phyloP scores from a whole-genome alignment of 2,888 invertebrate species.

The Spicauda simplicius region DNA sequence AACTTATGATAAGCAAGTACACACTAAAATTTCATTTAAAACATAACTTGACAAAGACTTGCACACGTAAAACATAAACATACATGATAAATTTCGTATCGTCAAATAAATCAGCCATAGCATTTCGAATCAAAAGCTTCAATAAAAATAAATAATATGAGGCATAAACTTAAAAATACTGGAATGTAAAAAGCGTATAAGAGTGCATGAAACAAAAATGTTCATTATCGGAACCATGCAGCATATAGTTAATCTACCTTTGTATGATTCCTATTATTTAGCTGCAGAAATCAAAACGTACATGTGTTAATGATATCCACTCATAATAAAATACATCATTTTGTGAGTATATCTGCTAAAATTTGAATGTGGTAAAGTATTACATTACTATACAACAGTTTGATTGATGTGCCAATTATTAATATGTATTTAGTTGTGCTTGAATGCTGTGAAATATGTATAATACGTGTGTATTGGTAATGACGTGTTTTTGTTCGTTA shows the following conservation, averaged over 20 bases:
- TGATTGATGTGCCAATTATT: conserved; percentile 34
- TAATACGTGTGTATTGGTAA: conserved; percentile 14
- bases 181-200: conserved; percentile 19
- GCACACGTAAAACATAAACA: not conserved
- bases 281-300: conserved; percentile 83
- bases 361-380: conserved; percentile 22
- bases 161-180: conserved; percentile 11
- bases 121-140: not conserved
- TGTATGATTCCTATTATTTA: conserved; percentile 86
- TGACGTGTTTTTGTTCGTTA: conserved; percentile 61
- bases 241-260: conserved; percentile 74
- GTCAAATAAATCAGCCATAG: not conserved
- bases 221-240: conserved; percentile 53
- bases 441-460: conserved; percentile 52
- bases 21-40: not conserved
- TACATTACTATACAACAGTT: conserved; percentile 19
- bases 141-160: conserved; percentile 14
- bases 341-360: conserved; percentile 24
- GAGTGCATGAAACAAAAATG: conserved; percentile 8
- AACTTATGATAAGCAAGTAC: not conserved
- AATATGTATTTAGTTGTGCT: conserved; percentile 53
- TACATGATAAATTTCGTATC: not conserved
- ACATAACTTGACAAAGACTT: not conserved
- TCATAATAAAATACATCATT: conserved; percentile 44
- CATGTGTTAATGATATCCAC: conserved; percentile 73